Conservation (phyloP, 2,888 invertebrate genomes). For the Drosophila multiciliata region DNA sequence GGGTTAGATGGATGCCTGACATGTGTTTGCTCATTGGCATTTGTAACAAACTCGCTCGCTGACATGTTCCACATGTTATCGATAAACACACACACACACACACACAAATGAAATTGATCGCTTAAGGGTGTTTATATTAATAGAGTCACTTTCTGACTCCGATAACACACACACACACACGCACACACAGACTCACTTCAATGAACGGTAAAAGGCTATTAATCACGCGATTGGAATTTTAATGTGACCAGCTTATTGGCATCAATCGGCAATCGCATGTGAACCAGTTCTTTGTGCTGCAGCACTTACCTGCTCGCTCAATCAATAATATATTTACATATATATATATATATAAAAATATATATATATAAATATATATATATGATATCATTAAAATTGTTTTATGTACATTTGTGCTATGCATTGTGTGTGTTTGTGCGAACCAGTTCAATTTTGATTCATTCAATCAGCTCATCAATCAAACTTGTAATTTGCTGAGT, state of each 20-base stretch:
- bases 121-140: conserved; percentile 30
- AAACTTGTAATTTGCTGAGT: neutral
- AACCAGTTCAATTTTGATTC: conserved; percentile 16
- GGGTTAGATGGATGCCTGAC: conserved; percentile 20
- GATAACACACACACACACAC: conserved; percentile 19
- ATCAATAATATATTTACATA: conserved; percentile 10
- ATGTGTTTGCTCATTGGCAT: conserved; percentile 69
- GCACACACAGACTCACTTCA: conserved; percentile 10
- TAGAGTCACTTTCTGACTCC: conserved; percentile 22
- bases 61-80: conserved; percentile 52
- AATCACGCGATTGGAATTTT: conserved; percentile 49
- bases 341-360: neutral
- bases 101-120: conserved; percentile 4
- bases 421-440: neutral
- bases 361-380: neutral
- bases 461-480: conserved; percentile 6
- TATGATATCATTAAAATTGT: neutral
- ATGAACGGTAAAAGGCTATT: conserved; percentile 46
- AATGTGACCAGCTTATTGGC: conserved; percentile 29
- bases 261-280: conserved; percentile 14
- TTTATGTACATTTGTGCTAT: neutral
- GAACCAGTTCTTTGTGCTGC: conserved; percentile 44
- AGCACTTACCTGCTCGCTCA: conserved; percentile 24
- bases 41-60: conserved; percentile 42
- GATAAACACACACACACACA: conserved; percentile 36